Evolutionary conservation across 1,140 invertebrate species (phyloP).

Genomic region (Musca vetustissima): DNA sequence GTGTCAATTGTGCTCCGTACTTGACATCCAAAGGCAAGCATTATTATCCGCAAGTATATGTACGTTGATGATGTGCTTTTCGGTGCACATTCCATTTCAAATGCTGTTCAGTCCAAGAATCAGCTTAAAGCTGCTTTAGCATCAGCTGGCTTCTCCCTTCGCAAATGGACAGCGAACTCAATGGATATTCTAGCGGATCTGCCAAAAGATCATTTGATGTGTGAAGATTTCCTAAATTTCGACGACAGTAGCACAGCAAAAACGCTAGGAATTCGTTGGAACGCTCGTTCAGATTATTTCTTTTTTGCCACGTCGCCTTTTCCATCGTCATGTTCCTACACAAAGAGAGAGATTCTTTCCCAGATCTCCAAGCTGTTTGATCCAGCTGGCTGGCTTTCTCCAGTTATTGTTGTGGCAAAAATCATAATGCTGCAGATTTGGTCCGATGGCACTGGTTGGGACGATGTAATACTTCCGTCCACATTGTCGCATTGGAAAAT

Average conservation of each 20-base stretch:
- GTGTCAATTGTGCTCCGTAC: background rate
- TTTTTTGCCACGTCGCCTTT: background rate
- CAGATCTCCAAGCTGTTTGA: constrained; percentile 22
- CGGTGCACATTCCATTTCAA: background rate
- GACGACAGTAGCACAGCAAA: constrained; percentile 31
- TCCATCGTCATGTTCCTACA: background rate
- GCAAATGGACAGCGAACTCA: constrained; percentile 26
- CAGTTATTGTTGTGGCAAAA: too few relatives aligned
- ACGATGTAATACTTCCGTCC: too few relatives aligned
- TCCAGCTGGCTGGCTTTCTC: too few relatives aligned
- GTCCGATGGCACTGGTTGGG: too few relatives aligned
- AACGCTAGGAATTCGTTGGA: constrained; percentile 1
- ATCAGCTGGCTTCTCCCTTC: background rate
- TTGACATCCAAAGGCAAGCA: background rate
- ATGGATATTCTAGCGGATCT: background rate
- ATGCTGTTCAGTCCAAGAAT: background rate
- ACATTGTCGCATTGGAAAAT: background rate
- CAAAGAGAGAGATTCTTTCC: constrained; percentile 23
- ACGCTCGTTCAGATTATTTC: constrained; percentile 30
- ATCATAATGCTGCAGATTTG: too few relatives aligned
- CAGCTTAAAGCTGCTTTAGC: background rate
- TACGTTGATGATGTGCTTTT: constrained; percentile 23
- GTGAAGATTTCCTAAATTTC: constrained; percentile 24
- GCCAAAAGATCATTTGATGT: constrained; percentile 14
- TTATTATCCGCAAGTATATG: background rate